A percentile compares a stretch with the other conserved stretches of the same genome.
Conservation (phyloP, 1,140 invertebrate genomes). For the Batillaria attramentaria region DNA sequence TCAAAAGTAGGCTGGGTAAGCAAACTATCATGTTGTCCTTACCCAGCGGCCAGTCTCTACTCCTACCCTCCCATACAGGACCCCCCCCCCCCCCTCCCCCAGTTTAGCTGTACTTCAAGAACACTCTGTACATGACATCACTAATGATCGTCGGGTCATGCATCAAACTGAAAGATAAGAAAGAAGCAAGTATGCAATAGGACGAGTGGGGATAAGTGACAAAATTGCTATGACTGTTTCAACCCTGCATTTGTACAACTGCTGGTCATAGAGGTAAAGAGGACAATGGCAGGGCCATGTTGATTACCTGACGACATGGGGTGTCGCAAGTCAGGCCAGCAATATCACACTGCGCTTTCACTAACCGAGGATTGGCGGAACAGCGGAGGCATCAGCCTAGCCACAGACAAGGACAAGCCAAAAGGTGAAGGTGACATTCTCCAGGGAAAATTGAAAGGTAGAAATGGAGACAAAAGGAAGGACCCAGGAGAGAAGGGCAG, state of each 20-base stretch:
- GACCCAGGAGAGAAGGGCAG: too few species aligned
- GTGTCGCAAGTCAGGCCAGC: neutral
- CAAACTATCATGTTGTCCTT: too few species aligned
- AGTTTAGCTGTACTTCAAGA: too few species aligned
- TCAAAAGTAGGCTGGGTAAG: too few species aligned
- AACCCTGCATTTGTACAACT: neutral
- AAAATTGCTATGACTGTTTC: neutral
- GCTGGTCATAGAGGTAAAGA: neutral
- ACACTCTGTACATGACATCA: too few species aligned
- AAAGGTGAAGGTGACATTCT: neutral
- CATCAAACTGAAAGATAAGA: too few species aligned
- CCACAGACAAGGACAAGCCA: constrained; percentile 17
- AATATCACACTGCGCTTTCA: constrained; percentile 33
- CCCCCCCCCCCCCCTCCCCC: too few species aligned
- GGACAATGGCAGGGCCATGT: neutral
- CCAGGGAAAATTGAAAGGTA: too few species aligned
- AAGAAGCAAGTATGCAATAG: neutral
- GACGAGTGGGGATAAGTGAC: neutral
- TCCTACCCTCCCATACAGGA: too few species aligned
- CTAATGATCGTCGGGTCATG: too few species aligned
- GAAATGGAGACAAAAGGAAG: too few species aligned
- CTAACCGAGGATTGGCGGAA: constrained; percentile 31
- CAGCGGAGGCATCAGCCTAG: constrained; percentile 32
- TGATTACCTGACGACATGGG: constrained; percentile 15
- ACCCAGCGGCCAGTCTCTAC: too few species aligned